Evolutionary conservation across 2,797 vertebrate genomes (phyloP).

Genomic region (Hypotaenidia philippensis): DNA sequence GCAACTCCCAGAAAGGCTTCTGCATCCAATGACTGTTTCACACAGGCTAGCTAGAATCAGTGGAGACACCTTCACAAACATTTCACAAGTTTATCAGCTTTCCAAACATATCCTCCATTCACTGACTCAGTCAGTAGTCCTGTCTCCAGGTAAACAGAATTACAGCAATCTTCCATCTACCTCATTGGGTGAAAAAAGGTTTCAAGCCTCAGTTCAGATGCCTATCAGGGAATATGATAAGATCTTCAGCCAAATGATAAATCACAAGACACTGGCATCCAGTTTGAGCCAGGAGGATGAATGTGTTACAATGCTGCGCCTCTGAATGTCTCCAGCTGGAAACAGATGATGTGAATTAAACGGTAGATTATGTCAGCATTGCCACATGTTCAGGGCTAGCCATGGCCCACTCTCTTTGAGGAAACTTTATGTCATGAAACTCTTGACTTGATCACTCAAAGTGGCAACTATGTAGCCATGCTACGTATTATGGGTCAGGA

Average conservation of each 20-base stretch:
- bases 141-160: background rate
- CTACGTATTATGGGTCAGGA: background rate
- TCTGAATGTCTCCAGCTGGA: background rate
- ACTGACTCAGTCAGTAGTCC: background rate
- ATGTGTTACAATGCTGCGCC: background rate
- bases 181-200: background rate
- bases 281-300: background rate
- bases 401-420: background rate
- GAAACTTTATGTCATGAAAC: background rate
- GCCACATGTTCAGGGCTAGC: background rate
- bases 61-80: background rate
- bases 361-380: background rate
- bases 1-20: background rate
- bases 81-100: background rate
- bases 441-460: background rate
- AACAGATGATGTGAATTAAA: conserved; percentile 25
- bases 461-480: background rate
- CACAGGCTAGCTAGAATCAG: background rate
- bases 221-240: background rate
- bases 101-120: background rate
- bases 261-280: background rate
- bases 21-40: background rate
- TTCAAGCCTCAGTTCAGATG: background rate
- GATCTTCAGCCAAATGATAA: background rate
- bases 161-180: background rate